Evolutionary conservation across 2,888 invertebrate genomes (phyloP), one percentile per base, ranked within the genome.

Genomic region (Sesamia inferens): DNA sequence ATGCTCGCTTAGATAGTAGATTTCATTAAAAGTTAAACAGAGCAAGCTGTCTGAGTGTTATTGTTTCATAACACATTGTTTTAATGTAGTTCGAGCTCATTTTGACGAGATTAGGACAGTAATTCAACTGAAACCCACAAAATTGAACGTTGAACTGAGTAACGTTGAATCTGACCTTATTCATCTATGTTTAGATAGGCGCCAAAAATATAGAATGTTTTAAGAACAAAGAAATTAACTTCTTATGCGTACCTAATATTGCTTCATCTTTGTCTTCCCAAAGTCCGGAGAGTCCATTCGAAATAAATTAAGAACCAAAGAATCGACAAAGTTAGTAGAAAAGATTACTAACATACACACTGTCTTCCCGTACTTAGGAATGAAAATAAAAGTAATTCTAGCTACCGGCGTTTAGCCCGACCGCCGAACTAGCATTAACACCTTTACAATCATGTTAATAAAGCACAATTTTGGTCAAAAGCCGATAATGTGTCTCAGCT

Each of bases 11-110:
- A 86, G 89, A 88, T 88, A 88, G 74, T 76, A 90, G 90, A 90
- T 91, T 91, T 88, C 89, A 91, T 91, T 91, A 90, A 91, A 91
- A 90, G 89, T 90, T 91, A 89, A 89, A 88, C 84, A 81, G 68
- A 76, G 66, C 68, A 72, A 76, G 66, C 74, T 65, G 68, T 76
- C 64, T 64, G 44, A 55, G 78, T 76, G 66, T 76, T 80, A 78
- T 75, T 76, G 71, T 76, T 76, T 77, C 73, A 76, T 79, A 75
- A 67, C 68, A 83, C 61, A 81, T 85, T 75, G 79, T 79, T 84
- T 71, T 76, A 79, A 79, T 76, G 62, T 63, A 74, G 62, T 83
- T 72, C 73, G 71, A 65, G 66, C 51, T 74, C 65, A 73, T 72
- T 77, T 55, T 73, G 76, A 81, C 63, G 71, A 81, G 73, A 83